These are phyloP conservation scores for Brachyistius frenatus DNA, from an alignment of 2,113 vertebrate genomes.

Conservation along the genomic window DNA sequence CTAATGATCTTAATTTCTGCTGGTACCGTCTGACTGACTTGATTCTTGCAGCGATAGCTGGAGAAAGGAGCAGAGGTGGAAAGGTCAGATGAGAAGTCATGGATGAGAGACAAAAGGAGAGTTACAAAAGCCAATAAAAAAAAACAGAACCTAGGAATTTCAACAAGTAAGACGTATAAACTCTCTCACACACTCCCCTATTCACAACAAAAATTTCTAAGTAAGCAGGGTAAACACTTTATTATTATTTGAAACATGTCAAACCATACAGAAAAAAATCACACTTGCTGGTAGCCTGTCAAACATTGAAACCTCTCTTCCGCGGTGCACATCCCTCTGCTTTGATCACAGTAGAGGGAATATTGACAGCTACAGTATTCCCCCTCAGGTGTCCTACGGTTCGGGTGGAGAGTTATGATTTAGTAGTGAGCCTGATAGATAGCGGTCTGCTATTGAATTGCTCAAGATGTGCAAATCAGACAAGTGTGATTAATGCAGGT, in stretches of 20 bases:
- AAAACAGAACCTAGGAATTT: slow-evolving; percentile 19
- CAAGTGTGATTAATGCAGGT: slow-evolving; percentile 59
- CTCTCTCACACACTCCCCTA: neutral
- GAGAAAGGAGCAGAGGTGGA: slow-evolving; percentile 12
- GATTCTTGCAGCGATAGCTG: slow-evolving; percentile 8
- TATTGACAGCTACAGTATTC: slow-evolving; percentile 40
- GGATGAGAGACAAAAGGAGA: neutral
- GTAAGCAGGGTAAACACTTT: slow-evolving; percentile 23
- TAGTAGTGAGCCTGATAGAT: slow-evolving; percentile 27
- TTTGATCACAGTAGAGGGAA: slow-evolving; percentile 51
- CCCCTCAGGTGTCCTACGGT: slow-evolving; percentile 35
- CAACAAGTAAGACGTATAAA: neutral
- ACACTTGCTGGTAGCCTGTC: slow-evolving; percentile 15
- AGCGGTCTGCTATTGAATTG: slow-evolving; percentile 21
- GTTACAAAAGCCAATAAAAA: neutral
- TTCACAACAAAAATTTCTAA: neutral
- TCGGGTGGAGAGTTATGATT: slow-evolving; percentile 48
- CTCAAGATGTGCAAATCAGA: slow-evolving; percentile 24
- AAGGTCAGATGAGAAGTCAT: slow-evolving; percentile 30
- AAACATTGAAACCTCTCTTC: slow-evolving; percentile 10
- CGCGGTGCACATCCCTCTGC: slow-evolving; percentile 3
- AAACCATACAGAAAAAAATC: slow-evolving; percentile 35
- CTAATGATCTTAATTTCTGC: slow-evolving; percentile 69
- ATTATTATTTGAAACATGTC: slow-evolving; percentile 13
- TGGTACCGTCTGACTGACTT: slow-evolving; percentile 56